A percentile compares a stretch with the other conserved stretches of the same genome.
These are phyloP conservation scores for Odontamblyopus lacepedii DNA, from an alignment of 2,797 vertebrate genomes.

Conservation along the genomic window DNA sequence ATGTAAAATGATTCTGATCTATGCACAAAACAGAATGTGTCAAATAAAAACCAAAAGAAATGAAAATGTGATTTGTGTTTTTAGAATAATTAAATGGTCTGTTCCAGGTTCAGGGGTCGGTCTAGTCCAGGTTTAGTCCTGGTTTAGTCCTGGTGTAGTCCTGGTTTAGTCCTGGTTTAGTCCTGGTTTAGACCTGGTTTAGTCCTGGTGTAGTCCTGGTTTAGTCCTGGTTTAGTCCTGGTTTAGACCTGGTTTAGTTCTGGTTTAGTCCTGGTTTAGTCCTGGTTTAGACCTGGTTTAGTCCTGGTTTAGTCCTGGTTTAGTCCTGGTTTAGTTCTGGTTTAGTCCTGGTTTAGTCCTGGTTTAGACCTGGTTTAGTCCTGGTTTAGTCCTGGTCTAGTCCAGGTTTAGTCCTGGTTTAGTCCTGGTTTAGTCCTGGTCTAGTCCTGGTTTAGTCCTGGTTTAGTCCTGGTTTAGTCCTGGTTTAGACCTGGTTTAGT, in stretches of 20 bases:
- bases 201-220: not conserved
- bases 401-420: not conserved
- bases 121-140: not conserved
- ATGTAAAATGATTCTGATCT: too few species aligned
- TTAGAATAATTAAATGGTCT: too few species aligned
- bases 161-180: not conserved
- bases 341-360: not conserved
- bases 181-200: not conserved
- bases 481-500: not conserved
- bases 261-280: not conserved
- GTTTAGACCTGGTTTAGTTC: not conserved
- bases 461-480: not conserved
- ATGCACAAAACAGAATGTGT: too few species aligned
- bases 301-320: not conserved
- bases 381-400: not conserved
- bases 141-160: not conserved
- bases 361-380: not conserved
- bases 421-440: not conserved
- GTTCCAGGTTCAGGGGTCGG: too few species aligned
- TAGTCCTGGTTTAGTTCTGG: not conserved
- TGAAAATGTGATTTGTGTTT: too few species aligned
- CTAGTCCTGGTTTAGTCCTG: not conserved
- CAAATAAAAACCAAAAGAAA: too few species aligned
- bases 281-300: not conserved
- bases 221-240: not conserved